Percentiles rank a stretch among this genome's conserved stretches.
phyloP scores from a whole-genome alignment of 2,797 vertebrate species.

The Synanceia verrucosa region DNA sequence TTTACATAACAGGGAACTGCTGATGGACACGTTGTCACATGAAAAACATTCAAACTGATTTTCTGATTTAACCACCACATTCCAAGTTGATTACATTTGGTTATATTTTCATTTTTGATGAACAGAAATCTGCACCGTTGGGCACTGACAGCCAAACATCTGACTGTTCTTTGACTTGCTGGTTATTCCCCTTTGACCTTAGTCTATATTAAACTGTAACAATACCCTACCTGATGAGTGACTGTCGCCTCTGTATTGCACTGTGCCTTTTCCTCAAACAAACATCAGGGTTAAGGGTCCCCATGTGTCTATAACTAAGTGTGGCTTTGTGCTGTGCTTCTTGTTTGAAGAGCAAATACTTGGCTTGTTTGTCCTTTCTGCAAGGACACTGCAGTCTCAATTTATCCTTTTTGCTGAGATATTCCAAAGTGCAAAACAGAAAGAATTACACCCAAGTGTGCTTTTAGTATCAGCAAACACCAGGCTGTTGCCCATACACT shows the following conservation, averaged over 20 bases:
- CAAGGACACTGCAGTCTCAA: slow-evolving; percentile 34
- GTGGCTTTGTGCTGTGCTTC: slow-evolving; percentile 14
- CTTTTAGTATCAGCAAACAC: slow-evolving; percentile 23
- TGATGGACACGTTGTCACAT: not conserved
- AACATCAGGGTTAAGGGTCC: slow-evolving; percentile 1
- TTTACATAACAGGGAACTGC: not conserved
- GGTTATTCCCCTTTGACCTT: not conserved
- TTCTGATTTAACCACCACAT: no score
- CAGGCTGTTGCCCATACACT: slow-evolving; percentile 5
- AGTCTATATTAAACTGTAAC: not conserved
- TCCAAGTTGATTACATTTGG: slow-evolving; percentile 1
- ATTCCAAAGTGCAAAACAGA: slow-evolving; percentile 23
- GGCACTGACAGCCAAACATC: not conserved
- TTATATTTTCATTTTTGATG: slow-evolving; percentile 8
- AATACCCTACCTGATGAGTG: not conserved
- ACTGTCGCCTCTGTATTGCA: not conserved
- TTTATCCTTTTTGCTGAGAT: slow-evolving; percentile 31
- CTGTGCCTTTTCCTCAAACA: not conserved
- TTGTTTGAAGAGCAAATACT: not conserved
- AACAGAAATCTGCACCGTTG: not conserved
- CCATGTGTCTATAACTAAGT: not conserved
- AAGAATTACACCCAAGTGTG: slow-evolving; percentile 24
- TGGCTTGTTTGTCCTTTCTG: slow-evolving; percentile 15
- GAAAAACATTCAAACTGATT: not conserved
- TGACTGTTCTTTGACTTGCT: slow-evolving; percentile 5